Conservation (phyloP, 2,113 vertebrate genomes). For the Festucalex cinctus region DNA sequence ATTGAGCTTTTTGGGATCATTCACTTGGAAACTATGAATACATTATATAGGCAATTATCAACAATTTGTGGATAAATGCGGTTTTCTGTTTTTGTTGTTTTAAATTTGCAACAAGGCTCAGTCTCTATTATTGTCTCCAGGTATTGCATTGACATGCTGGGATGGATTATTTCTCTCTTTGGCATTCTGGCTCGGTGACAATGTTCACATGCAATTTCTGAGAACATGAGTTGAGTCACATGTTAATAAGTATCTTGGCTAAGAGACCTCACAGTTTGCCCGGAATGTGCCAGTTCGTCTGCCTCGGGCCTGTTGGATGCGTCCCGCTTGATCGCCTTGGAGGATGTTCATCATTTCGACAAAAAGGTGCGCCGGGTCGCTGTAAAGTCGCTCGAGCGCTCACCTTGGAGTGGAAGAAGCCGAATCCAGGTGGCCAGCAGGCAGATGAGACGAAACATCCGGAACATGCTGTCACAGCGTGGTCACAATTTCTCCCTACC, state of each 20-base stretch:
- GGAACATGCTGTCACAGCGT: neutral
- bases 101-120: neutral
- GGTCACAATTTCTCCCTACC: slow-evolving; percentile 20
- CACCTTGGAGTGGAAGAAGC: slow-evolving; percentile 63
- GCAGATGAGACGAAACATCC: slow-evolving; percentile 30
- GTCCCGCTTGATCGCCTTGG: slow-evolving; percentile 30
- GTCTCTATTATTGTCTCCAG: neutral
- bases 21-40: no score
- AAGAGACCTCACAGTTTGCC: slow-evolving; percentile 42
- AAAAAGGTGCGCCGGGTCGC: slow-evolving; percentile 25
- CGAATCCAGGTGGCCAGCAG: slow-evolving; percentile 50
- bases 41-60: no score
- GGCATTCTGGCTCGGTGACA: neutral
- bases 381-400: slow-evolving; percentile 24
- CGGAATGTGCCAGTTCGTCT: slow-evolving; percentile 36
- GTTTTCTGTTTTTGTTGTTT: no score
- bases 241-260: slow-evolving; percentile 23
- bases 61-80: no score
- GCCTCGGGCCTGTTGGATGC: slow-evolving; percentile 35
- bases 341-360: slow-evolving; percentile 35
- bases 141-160: neutral
- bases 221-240: slow-evolving; percentile 20
- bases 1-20: no score
- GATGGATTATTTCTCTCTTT: neutral
- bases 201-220: neutral